Evolutionary conservation across 2,113 vertebrate species (phyloP).

Genomic region (Callithrix jacchus): DNA sequence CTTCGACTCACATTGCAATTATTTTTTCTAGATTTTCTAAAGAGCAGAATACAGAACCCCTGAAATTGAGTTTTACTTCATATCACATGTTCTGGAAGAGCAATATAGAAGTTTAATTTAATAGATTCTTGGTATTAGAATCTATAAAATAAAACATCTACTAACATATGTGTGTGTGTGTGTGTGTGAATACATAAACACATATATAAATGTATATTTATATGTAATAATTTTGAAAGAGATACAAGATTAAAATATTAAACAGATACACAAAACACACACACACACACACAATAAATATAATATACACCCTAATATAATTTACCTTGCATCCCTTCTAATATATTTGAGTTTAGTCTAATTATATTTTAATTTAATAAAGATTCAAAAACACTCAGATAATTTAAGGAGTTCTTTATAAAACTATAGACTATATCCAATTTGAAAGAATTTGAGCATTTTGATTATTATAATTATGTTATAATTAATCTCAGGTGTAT

Average conservation of each 20-base stretch:
- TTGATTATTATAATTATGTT: neutral
- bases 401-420: neutral
- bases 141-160: neutral
- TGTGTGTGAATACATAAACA: neutral
- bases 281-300: neutral
- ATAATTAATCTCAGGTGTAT: neutral
- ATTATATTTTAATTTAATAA: conserved; percentile 22
- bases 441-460: neutral
- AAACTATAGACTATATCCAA: neutral
- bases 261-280: neutral
- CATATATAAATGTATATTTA: neutral
- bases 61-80: neutral
- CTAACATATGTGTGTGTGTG: neutral
- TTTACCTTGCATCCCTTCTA: neutral
- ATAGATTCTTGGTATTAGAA: conserved; percentile 31
- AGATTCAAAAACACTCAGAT: neutral
- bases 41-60: neutral
- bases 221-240: neutral
- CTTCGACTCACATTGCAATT: conserved; percentile 39
- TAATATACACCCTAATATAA: neutral
- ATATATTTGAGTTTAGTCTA: neutral
- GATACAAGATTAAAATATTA: neutral
- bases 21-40: conserved; percentile 2
- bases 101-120: neutral
- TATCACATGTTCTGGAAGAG: neutral